Percentiles rank a stretch among this genome's conserved stretches.
These are phyloP conservation scores for Lanistes nyassanus DNA, from an alignment of 1,140 invertebrate genomes.

Conservation along the genomic window DNA sequence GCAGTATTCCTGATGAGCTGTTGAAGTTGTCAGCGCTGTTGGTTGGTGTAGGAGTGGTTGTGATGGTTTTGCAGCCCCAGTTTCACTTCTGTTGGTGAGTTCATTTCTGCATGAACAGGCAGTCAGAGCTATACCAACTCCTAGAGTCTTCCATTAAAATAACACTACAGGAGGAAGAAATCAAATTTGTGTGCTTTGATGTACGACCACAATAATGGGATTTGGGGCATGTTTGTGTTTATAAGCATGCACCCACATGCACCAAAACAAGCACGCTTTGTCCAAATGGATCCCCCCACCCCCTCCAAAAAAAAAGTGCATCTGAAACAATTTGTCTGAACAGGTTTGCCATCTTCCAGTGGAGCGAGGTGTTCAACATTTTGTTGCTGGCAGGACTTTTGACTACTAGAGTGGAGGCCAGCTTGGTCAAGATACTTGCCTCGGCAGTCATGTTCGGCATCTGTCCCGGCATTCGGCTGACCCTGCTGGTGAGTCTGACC, in stretches of 20 bases:
- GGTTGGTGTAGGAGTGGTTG: conserved; percentile 33
- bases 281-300: not conserved
- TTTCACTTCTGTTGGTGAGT: conserved; percentile 37
- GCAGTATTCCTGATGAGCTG: conserved; percentile 13
- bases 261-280: too few species aligned
- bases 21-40: conserved; percentile 30
- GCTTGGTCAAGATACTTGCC: conserved; percentile 7
- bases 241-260: too few species aligned
- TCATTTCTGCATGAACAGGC: not conserved
- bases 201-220: too few species aligned
- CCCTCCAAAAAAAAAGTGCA: not conserved
- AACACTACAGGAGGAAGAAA: too few species aligned
- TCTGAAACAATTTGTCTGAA: not conserved
- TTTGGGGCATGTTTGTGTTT: too few species aligned
- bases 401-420: conserved; percentile 9
- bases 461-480: conserved; percentile 27
- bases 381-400: conserved; percentile 34
- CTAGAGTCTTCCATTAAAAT: not conserved
- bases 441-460: conserved; percentile 15
- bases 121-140: not conserved
- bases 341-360: conserved; percentile 46
- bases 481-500: conserved; percentile 24
- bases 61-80: conserved; percentile 40
- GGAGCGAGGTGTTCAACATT: conserved; percentile 42
- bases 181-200: too few species aligned